phyloP scores from a whole-genome alignment of 1,140 invertebrate species.

The Drosophila watanabei region DNA sequence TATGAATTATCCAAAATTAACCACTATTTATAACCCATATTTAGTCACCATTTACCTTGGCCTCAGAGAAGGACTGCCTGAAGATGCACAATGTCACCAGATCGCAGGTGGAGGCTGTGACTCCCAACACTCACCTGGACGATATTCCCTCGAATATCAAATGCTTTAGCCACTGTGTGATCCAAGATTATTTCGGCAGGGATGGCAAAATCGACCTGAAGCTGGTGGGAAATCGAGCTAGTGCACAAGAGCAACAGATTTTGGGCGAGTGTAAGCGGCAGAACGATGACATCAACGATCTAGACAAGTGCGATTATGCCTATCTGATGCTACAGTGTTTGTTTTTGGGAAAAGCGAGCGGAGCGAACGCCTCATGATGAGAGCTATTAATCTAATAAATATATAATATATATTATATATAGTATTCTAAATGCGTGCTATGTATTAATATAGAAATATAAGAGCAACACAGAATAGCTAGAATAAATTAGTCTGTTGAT shows the following conservation, averaged over 20 bases:
- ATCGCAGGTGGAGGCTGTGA: slow-evolving; percentile 7
- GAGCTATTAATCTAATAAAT: neutral
- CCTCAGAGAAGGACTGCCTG: slow-evolving; percentile 2
- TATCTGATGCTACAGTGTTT: slow-evolving; percentile 43
- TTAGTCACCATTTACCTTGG: neutral
- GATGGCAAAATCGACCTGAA: slow-evolving; percentile 8
- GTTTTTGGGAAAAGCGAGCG: neutral
- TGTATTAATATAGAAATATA: neutral
- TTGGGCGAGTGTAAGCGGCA: slow-evolving; percentile 4
- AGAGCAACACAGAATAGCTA: neutral
- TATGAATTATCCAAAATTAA: no score
- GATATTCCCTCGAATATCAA: slow-evolving; percentile 21
- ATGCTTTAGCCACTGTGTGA: slow-evolving; percentile 38
- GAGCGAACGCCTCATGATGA: neutral
- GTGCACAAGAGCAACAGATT: slow-evolving; percentile 8
- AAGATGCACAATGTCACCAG: slow-evolving; percentile 11
- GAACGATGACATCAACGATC: slow-evolving; percentile 6
- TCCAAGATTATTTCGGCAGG: slow-evolving; percentile 21
- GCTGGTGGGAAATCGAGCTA: slow-evolving; percentile 7
- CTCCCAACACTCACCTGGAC: neutral
- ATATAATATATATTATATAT: neutral
- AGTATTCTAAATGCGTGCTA: neutral
- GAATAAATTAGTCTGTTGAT: neutral
- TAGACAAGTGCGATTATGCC: slow-evolving; percentile 37
- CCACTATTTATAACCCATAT: neutral